Conservation (phyloP, 2,113 vertebrate genomes). For the Callospermophilus lateralis region DNA sequence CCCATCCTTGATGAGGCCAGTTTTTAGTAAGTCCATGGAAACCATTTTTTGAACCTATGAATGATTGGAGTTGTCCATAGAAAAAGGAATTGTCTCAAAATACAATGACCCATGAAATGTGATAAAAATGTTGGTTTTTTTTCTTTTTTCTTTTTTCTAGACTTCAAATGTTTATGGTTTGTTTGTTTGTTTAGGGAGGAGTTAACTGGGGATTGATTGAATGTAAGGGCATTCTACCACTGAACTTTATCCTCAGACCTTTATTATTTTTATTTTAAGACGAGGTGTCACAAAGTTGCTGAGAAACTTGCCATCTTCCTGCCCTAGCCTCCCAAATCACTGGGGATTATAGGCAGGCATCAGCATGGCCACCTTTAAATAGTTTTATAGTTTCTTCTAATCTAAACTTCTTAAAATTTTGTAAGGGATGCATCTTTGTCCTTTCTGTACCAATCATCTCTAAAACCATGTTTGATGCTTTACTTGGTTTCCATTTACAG, state of each 20-base stretch:
- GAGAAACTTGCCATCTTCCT: too few species aligned
- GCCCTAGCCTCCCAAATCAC: too few species aligned
- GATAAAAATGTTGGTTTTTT: background rate
- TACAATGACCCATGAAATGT: background rate
- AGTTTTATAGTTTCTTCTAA: slow-evolving; percentile 6
- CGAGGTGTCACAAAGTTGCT: too few species aligned
- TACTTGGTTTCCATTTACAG: background rate
- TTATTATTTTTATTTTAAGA: too few species aligned
- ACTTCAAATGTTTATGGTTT: background rate
- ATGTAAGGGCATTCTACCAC: too few species aligned
- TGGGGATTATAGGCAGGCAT: too few species aligned
- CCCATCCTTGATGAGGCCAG: background rate
- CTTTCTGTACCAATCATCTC: background rate
- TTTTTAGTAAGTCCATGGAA: background rate
- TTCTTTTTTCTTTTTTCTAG: background rate
- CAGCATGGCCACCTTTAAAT: background rate
- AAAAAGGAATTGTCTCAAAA: background rate
- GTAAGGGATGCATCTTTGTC: background rate
- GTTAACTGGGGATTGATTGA: too few species aligned
- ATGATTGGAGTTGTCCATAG: background rate
- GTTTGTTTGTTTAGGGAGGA: too few species aligned
- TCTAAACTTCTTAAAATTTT: background rate
- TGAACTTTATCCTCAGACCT: too few species aligned
- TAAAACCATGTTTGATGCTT: background rate
- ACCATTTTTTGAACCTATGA: background rate